phyloP scores from a whole-genome alignment of 2,797 vertebrate genomes.

The Mus minutoides region DNA sequence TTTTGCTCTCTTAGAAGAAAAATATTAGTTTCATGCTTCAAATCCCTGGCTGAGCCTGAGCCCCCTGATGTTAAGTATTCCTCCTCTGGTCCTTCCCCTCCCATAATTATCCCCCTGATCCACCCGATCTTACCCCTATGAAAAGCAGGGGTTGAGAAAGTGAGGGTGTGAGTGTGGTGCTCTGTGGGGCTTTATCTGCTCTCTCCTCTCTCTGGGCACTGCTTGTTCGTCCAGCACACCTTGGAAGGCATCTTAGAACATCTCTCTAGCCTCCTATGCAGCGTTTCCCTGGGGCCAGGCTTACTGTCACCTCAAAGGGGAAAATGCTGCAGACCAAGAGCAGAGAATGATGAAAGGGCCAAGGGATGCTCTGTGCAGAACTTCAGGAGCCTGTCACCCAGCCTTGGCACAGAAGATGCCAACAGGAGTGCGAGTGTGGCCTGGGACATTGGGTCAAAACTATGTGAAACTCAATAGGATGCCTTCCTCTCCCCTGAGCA shows the following conservation, averaged over 20 bases:
- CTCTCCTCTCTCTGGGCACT: background rate
- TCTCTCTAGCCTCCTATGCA: background rate
- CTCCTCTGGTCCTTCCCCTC: background rate
- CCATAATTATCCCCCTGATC: too few species aligned
- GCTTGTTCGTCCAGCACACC: background rate
- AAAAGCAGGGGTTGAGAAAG: background rate
- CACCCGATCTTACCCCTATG: background rate
- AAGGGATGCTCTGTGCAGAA: background rate
- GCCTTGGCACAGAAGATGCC: background rate
- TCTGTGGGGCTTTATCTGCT: background rate
- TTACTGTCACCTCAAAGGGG: background rate
- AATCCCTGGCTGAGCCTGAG: background rate
- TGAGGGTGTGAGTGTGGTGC: background rate
- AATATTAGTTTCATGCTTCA: background rate
- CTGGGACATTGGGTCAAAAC: rapidly evolving
- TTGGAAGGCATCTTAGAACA: background rate
- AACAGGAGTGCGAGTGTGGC: background rate
- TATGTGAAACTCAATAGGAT: background rate
- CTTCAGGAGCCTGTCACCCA: background rate
- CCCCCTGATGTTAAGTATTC: background rate
- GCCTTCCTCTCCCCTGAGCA: background rate
- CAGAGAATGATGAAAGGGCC: background rate
- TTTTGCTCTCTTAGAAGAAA: background rate
- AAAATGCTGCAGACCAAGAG: background rate
- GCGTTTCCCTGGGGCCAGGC: background rate